Conservation (phyloP, 1,140 invertebrate species). For the Lycorma delicatula region DNA sequence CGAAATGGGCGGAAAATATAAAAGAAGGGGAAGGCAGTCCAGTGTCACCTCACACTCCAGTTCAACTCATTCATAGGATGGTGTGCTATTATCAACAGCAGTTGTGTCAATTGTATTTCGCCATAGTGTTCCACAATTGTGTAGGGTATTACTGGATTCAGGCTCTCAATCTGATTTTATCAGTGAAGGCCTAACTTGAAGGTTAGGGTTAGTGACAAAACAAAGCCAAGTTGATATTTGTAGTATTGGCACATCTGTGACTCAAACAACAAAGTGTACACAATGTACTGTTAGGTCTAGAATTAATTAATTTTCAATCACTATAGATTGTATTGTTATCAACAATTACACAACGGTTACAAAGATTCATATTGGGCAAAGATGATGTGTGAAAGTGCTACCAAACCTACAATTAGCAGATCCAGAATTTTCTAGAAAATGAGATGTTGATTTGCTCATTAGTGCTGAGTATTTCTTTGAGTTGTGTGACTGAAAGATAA, state of each 20-base stretch:
- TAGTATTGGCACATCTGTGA: neutral
- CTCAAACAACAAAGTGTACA: neutral
- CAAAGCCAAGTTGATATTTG: neutral
- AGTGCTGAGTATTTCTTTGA: neutral
- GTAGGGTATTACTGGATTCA: neutral
- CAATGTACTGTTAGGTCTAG: neutral
- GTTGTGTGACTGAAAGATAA: neutral
- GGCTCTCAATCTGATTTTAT: neutral
- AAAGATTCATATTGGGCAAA: constrained; percentile 12
- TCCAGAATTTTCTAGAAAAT: constrained; percentile 15
- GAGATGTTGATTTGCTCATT: constrained; percentile 21
- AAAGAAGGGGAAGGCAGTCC: no score
- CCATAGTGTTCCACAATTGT: neutral
- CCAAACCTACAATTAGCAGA: constrained; percentile 16
- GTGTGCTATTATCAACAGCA: no score
- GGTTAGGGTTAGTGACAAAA: neutral
- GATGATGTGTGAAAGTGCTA: constrained; percentile 6
- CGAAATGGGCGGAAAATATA: no score
- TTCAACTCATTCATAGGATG: no score
- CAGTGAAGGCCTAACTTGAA: neutral
- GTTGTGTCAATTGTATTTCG: neutral
- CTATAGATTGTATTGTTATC: constrained; percentile 18
- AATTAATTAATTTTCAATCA: constrained; percentile 1
- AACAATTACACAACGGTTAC: constrained; percentile 18
- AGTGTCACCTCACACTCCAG: no score